Conservation (phyloP, 2,888 invertebrate species). For the Clistopyga incitator region DNA sequence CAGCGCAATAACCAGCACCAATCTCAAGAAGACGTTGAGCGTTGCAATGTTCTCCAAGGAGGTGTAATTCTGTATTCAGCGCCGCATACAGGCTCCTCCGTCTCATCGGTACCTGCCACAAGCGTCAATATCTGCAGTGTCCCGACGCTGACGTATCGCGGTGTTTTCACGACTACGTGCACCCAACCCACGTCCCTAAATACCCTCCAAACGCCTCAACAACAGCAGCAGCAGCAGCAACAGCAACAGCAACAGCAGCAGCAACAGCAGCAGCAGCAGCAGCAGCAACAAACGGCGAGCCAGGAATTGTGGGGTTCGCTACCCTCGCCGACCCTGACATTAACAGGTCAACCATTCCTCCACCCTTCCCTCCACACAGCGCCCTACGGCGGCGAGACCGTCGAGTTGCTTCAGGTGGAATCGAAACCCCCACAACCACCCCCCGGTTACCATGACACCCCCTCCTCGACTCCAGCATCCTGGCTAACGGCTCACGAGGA, state of each 20-base stretch:
- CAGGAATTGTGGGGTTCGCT: constrained; percentile 82
- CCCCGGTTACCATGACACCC: constrained; percentile 88
- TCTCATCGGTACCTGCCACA: constrained; percentile 75
- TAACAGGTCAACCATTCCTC: constrained; percentile 80
- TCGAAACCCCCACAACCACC: constrained; percentile 85
- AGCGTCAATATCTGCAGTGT: constrained; percentile 84
- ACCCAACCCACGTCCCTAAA: constrained; percentile 89
- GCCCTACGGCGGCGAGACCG: constrained; percentile 81
- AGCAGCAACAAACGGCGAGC: constrained; percentile 82
- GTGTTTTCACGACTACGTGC: constrained; percentile 90
- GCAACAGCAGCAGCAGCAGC: constrained; percentile 79
- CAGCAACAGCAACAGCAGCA: constrained; percentile 84
- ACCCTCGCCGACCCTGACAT: constrained; percentile 81
- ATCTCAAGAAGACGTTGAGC: constrained; percentile 79
- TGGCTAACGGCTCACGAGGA: constrained; percentile 84
- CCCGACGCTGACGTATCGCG: constrained; percentile 86
- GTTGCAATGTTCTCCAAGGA: constrained; percentile 81
- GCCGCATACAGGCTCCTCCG: constrained; percentile 77
- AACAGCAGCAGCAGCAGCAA: constrained; percentile 85
- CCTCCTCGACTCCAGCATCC: constrained; percentile 84
- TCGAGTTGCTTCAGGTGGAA: constrained; percentile 82
- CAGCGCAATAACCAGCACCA: constrained; percentile 76
- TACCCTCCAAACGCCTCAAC: constrained; percentile 86
- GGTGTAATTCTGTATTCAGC: constrained; percentile 82
- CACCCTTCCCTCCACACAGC: constrained; percentile 82